These are phyloP conservation scores for Drosophila pectinifera DNA, from an alignment of 1,140 invertebrate species.

Conservation along the genomic window DNA sequence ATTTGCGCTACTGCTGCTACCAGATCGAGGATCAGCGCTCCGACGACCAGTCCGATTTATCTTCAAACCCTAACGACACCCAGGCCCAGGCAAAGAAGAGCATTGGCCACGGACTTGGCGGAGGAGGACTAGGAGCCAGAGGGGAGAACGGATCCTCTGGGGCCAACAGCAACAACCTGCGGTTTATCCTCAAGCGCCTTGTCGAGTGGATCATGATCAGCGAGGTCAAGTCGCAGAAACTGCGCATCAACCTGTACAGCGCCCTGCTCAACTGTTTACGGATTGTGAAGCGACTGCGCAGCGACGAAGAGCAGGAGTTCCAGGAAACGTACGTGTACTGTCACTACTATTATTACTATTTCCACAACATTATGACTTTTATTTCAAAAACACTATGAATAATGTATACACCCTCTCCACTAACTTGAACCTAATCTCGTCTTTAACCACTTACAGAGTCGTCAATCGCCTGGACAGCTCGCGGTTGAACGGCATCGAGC, in stretches of 20 bases:
- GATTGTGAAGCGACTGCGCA: slow-evolving; percentile 87
- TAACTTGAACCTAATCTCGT: neutral
- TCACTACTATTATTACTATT: no score
- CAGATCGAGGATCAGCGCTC: slow-evolving; percentile 53
- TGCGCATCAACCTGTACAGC: slow-evolving; percentile 93
- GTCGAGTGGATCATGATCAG: slow-evolving; percentile 90
- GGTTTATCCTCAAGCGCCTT: slow-evolving; percentile 89
- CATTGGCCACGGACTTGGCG: no score
- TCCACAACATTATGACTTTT: no score
- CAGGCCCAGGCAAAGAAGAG: neutral
- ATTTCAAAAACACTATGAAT: no score
- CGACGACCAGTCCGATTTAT: slow-evolving; percentile 34
- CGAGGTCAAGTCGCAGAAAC: slow-evolving; percentile 90
- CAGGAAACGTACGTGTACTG: slow-evolving; percentile 62
- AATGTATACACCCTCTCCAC: neutral
- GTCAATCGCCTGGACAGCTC: slow-evolving; percentile 87
- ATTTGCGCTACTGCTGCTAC: slow-evolving; percentile 88
- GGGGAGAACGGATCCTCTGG: slow-evolving; percentile 49
- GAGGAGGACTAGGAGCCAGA: neutral
- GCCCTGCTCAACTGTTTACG: slow-evolving; percentile 91
- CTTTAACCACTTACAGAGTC: slow-evolving; percentile 66
- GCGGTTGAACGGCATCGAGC: slow-evolving; percentile 57
- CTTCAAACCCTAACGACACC: slow-evolving; percentile 48
- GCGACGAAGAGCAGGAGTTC: slow-evolving; percentile 60
- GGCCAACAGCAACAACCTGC: slow-evolving; percentile 87